A percentile compares a stretch with the other conserved stretches of the same genome.
Evolutionary conservation across 2,797 vertebrate species (phyloP).

Genomic region (Notolepis coatsorum): DNA sequence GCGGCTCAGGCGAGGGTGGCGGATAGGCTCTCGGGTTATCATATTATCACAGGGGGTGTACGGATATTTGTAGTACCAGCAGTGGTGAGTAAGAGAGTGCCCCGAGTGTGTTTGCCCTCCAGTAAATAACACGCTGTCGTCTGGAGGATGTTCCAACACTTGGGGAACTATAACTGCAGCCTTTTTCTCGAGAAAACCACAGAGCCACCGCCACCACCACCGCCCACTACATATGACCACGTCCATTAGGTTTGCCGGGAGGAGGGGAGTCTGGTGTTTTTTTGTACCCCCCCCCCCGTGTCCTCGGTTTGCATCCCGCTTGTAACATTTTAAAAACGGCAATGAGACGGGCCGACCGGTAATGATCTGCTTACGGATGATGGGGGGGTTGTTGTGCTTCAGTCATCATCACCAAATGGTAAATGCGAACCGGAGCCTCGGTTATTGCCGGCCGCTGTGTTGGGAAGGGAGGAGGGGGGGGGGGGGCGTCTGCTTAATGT

Average conservation of each 20-base stretch:
- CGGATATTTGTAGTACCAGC: slow-evolving; percentile 37
- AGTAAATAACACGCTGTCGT: slow-evolving; percentile 20
- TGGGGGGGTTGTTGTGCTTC: background rate
- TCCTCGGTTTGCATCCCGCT: slow-evolving; percentile 13
- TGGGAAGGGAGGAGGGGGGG: no score
- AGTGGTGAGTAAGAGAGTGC: slow-evolving; percentile 24
- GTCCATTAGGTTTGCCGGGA: no score
- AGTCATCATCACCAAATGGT: no score
- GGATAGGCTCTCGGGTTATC: slow-evolving; percentile 46
- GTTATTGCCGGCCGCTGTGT: no score
- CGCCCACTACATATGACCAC: no score
- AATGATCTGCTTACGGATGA: slow-evolving; percentile 10
- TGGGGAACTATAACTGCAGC: slow-evolving; percentile 19
- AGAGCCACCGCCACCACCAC: no score
- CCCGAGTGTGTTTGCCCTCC: slow-evolving; percentile 37
- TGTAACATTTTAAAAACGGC: slow-evolving; percentile 2
- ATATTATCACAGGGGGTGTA: slow-evolving; percentile 48
- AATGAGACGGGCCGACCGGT: no score
- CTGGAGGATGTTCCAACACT: slow-evolving; percentile 25
- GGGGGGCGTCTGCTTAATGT: slow-evolving; percentile 26
- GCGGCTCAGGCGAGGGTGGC: slow-evolving; percentile 25
- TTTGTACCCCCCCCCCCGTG: slow-evolving; percentile 2
- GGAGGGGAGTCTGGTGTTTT: no score
- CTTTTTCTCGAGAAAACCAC: slow-evolving; percentile 1
- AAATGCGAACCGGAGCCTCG: no score